Evolutionary conservation across 1,140 invertebrate species (phyloP), one percentile per base, ranked within the genome.

Genomic region (Popillia japonica): DNA sequence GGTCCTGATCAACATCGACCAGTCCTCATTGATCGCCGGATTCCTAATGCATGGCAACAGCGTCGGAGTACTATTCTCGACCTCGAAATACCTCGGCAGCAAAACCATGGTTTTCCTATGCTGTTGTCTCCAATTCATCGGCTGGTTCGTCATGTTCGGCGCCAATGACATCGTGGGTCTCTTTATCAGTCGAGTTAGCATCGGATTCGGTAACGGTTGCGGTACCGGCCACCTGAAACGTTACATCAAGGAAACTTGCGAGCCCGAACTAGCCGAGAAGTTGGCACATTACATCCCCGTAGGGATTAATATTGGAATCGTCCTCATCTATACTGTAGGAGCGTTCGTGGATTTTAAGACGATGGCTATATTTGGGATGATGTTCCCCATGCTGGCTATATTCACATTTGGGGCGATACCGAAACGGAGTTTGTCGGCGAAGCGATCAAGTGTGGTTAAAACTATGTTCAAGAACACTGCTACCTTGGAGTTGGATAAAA

Each of bases 31-130:
- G n/a, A 81, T 81, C 23, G 77, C 80, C 3, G 79, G 79, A 10
- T 80, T 81, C 41, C 48, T 81, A 0, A 77, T 78, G 80, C 78
- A 81, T 68, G 80, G 80, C 64, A 81, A 81, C 64, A 64, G 55
- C 17, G 73, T 81, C 10, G 80, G 80, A 9, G 41, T 72, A 7
- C 68, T 80, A 59, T 81, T 81, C 72, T 80, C 80, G 20, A 79
- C 78, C 3, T 78, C 72, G 0, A 79, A 77, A 44, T 48, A 68
- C 34, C 72, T 80, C 40, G 75, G 76, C 34, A 55, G 75, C 22
- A 79, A 78, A 72, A 23, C 78, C 9, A 40, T 72, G 4, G 72
- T 80, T 11, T 77, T 68, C 59, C 11, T 79, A 6, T 80, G 80
- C 61, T 76, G 34, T 42, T 41, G 72, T 14, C 59, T 80, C 9